These are phyloP conservation scores for Catalaphyllia jardinei DNA, from an alignment of 64 coral and sea anemone species.

Conservation along the genomic window DNA sequence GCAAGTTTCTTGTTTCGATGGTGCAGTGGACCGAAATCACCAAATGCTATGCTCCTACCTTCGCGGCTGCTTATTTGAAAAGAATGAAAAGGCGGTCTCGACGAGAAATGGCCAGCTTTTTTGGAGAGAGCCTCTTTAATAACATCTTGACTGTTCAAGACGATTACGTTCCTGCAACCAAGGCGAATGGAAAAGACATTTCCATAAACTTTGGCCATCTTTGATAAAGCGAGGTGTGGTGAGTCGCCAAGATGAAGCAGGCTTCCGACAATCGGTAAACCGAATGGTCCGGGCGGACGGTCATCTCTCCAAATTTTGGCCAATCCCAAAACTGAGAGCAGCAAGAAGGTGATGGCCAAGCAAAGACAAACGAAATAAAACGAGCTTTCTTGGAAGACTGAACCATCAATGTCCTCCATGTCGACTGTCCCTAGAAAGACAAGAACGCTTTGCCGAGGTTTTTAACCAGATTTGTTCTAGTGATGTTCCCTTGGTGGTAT, in stretches of 20 bases:
- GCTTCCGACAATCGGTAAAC: slow-evolving; percentile 69
- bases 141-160: slow-evolving; percentile 47
- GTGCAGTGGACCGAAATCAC: slow-evolving; percentile 58
- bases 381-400: slow-evolving; percentile 3
- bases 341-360: background rate
- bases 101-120: slow-evolving; percentile 67
- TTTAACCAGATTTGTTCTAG: background rate
- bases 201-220: slow-evolving; percentile 67
- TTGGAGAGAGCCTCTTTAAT: slow-evolving; percentile 62
- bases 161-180: slow-evolving; percentile 62
- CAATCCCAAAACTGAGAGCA: background rate
- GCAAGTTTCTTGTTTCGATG: slow-evolving; percentile 62
- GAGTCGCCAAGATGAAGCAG: slow-evolving; percentile 68
- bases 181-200: slow-evolving; percentile 66
- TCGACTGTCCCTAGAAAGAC: background rate
- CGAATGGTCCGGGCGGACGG: slow-evolving; percentile 73
- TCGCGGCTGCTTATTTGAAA: slow-evolving; percentile 64
- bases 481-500: background rate
- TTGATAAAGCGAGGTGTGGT: slow-evolving; percentile 55
- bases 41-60: slow-evolving; percentile 70
- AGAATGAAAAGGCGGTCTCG: slow-evolving; percentile 58
- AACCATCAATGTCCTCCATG: background rate
- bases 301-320: slow-evolving; percentile 30
- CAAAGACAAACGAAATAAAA: background rate
- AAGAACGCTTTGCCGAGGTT: background rate